A percentile compares a stretch with the other conserved stretches of the same genome.
These are phyloP conservation scores for Drosophila borealis DNA, from an alignment of 2,888 invertebrate species.

Conservation along the genomic window DNA sequence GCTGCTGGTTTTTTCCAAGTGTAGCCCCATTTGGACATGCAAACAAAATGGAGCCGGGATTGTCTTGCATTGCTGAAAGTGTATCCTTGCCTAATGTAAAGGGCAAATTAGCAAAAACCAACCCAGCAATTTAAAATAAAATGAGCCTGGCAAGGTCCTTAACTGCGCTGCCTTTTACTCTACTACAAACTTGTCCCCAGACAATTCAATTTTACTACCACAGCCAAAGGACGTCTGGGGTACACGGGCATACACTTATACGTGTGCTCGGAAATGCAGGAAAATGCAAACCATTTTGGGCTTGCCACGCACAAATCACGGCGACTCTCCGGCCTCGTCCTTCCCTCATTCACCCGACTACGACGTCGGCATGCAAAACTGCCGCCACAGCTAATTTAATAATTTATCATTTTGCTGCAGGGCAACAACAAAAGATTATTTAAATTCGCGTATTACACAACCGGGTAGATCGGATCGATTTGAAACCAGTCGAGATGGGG, in stretches of 20 bases:
- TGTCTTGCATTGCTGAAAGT: constrained; percentile 20
- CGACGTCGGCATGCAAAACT: constrained; percentile 65
- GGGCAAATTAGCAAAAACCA: constrained; percentile 79
- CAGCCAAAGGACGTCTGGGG: constrained; percentile 34
- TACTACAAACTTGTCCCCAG: constrained; percentile 74
- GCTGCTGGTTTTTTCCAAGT: too few species aligned
- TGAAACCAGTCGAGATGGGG: constrained; percentile 15
- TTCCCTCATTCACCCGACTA: constrained; percentile 34
- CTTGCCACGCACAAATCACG: constrained; percentile 53
- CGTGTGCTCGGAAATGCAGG: constrained; percentile 30
- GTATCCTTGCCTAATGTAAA: constrained; percentile 56
- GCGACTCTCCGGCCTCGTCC: constrained; percentile 7
- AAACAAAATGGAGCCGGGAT: constrained; percentile 18
- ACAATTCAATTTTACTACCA: constrained; percentile 76
- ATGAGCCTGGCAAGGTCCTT: constrained; percentile 59
- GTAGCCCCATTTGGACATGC: constrained; percentile 27
- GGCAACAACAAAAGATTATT: constrained; percentile 83
- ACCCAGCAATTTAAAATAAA: constrained; percentile 73
- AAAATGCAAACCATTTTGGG: constrained; percentile 42
- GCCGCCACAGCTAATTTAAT: constrained; percentile 82
- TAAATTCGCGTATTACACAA: constrained; percentile 74
- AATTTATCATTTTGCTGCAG: constrained; percentile 83
- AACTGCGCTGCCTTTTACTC: constrained; percentile 63
- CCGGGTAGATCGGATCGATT: constrained; percentile 49
- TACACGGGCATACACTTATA: not conserved